Base-by-base conservation (phyloP, 2,113 vertebrate species). In the Oxyruncus cristatus region DNA sequence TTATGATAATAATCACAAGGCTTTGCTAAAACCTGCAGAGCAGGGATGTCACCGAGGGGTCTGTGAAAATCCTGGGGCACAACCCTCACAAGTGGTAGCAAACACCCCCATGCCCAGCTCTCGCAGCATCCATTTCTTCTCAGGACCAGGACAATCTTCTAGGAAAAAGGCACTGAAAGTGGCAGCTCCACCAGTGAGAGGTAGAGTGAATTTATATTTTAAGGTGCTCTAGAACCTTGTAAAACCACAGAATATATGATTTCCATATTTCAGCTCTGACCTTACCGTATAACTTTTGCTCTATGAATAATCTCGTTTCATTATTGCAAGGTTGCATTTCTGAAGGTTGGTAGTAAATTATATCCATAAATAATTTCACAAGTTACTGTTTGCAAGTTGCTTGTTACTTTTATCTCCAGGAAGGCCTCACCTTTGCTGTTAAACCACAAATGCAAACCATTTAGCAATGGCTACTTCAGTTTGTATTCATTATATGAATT, bases 341-440 rank as follows among this genome's bases (percentile, higher is more conserved):
- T 95, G 93, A 95, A 96, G 91, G 88, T 78, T 87, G 68, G 95
- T 82, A 85, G 92, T 96, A 96, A 96, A 94, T 96, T 92, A 87
- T n/a, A 85, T 21, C 87, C 17, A 92, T 89, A 96, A 96, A 90
- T 90, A 94, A 94, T 78, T 86, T 93, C 2, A 1, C 73, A 58
- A 84, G 59, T 63, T 94, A 68, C 93, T 74, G 50, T 94, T 92
- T 90, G 70, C 59, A 88, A 79, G 85, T 70, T 91, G 28, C 62
- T 85, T 49, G 52, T 70, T 80, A 86, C 74, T 88, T 87, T 74
- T 75, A 56, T 42, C 56, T 71, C 63, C 30, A 81, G 47, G 68
- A 92, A 72, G 35, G 19, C n/a, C 35, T 91, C 47, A 72, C 12
- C 33, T 91, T 67, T 70, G 39, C 44, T 86, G 32, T 52, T 59